Evolutionary conservation across 2,797 vertebrate genomes (phyloP).

Genomic region (Schizopygopsis malacanthus): DNA sequence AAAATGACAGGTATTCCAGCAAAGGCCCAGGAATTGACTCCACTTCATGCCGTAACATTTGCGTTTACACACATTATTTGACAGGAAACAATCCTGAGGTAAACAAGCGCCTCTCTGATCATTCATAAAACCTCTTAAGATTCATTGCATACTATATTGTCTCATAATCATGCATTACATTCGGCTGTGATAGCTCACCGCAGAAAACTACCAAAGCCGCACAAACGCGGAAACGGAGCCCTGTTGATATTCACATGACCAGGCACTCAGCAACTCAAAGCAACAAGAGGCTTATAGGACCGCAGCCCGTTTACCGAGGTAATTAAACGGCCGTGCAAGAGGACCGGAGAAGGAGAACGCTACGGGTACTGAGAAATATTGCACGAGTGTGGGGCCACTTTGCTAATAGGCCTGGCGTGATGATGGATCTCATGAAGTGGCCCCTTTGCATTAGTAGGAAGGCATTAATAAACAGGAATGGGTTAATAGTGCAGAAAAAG

Average conservation of each 20-base stretch:
- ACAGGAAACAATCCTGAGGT: constrained; percentile 20
- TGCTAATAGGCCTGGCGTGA: constrained; percentile 81
- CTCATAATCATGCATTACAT: background rate
- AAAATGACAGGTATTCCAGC: constrained; percentile 47
- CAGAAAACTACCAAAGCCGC: background rate
- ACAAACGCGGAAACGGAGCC: constrained; percentile 22
- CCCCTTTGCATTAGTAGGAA: constrained; percentile 91
- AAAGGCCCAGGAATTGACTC: constrained; percentile 47
- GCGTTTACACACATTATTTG: constrained; percentile 3
- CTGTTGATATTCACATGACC: constrained; percentile 31
- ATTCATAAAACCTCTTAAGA: constrained; percentile 10
- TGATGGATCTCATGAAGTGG: constrained; percentile 82
- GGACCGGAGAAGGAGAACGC: constrained; percentile 52
- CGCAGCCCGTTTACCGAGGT: constrained; percentile 54
- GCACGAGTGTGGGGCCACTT: constrained; percentile 65
- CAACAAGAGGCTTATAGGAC: constrained; percentile 60
- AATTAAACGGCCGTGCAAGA: constrained; percentile 61
- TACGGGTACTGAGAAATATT: constrained; percentile 71
- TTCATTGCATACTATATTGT: constrained; percentile 35
- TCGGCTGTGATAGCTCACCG: constrained; percentile 1
- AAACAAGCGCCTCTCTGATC: constrained; percentile 40
- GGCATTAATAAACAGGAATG: constrained; percentile 99
- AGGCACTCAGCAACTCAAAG: constrained; percentile 48
- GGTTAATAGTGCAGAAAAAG: constrained; percentile 99
- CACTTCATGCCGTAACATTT: constrained; percentile 37